Evolutionary conservation across 1,140 invertebrate genomes (phyloP).

Genomic region (Leptinotarsa undecemlineata): DNA sequence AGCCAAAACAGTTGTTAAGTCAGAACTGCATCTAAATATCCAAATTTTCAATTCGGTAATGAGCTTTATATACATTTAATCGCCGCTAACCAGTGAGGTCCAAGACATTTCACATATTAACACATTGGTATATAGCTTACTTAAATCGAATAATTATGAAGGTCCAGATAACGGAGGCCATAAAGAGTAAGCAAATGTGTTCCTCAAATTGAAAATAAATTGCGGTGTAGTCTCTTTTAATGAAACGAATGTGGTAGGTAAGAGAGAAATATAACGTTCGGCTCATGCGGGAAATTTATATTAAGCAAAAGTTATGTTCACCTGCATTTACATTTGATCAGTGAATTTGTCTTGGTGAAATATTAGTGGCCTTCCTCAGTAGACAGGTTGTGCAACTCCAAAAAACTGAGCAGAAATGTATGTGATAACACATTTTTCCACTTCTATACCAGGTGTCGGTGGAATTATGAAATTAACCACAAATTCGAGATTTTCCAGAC

Average conservation of each 20-base stretch:
- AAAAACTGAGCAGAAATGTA: no score
- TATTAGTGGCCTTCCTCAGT: no score
- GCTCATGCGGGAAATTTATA: neutral
- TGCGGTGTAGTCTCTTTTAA: neutral
- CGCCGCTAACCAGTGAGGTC: neutral
- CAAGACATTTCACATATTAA: neutral
- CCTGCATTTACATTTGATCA: neutral
- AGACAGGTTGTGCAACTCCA: no score
- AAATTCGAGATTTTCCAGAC: no score
- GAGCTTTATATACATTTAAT: neutral
- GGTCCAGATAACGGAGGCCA: neutral
- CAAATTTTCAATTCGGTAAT: neutral
- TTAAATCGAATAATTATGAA: neutral
- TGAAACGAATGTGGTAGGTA: neutral
- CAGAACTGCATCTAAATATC: neutral
- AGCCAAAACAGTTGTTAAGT: neutral
- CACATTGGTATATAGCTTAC: neutral
- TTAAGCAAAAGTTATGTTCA: neutral
- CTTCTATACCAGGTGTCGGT: no score
- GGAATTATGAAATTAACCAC: no score
- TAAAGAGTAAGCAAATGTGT: neutral
- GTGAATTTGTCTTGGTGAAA: neutral
- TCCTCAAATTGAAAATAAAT: conserved; percentile 5
- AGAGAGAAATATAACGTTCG: neutral
- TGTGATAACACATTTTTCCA: no score